Percentiles rank a stretch among this genome's conserved stretches.
These are phyloP conservation scores for Phenganax stokvisi DNA, from an alignment of 92 coral and sea anemone genomes.

Conservation along the genomic window DNA sequence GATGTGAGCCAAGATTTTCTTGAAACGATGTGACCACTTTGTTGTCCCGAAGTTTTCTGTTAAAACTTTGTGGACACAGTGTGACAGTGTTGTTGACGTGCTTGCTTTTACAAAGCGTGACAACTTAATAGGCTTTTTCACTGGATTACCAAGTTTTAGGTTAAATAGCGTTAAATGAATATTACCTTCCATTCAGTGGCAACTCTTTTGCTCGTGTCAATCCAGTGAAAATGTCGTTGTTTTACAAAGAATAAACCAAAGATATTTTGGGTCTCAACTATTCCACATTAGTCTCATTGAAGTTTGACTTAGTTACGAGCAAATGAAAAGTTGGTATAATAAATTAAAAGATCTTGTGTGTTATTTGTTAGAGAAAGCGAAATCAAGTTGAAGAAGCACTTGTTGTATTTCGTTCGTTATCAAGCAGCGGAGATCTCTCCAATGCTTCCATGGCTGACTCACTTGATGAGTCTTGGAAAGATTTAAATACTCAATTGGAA, in stretches of 20 bases:
- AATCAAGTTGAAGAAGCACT: conserved; percentile 61
- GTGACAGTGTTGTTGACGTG: no score
- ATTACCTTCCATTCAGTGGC: no score
- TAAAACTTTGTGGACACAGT: not conserved
- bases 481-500: conserved; percentile 75
- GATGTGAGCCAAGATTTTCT: not conserved
- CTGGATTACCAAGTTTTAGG: no score
- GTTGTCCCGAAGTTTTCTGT: not conserved
- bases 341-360: not conserved
- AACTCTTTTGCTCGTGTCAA: no score
- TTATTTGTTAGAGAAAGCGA: conserved; percentile 54
- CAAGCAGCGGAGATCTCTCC: conserved; percentile 26
- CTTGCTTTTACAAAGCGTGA: no score
- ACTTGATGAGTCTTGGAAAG: conserved; percentile 96
- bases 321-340: no score
- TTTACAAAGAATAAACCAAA: no score
- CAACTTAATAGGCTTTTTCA: no score
- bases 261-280: no score
- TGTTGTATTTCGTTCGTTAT: conserved; percentile 40
- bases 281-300: not conserved
- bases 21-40: not conserved
- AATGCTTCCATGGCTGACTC: conserved; percentile 78
- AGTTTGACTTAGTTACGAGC: not conserved
- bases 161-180: no score
- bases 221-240: no score